phyloP scores from a whole-genome alignment of 2,797 vertebrate species.

The Lepilemur septentrionalis region DNA sequence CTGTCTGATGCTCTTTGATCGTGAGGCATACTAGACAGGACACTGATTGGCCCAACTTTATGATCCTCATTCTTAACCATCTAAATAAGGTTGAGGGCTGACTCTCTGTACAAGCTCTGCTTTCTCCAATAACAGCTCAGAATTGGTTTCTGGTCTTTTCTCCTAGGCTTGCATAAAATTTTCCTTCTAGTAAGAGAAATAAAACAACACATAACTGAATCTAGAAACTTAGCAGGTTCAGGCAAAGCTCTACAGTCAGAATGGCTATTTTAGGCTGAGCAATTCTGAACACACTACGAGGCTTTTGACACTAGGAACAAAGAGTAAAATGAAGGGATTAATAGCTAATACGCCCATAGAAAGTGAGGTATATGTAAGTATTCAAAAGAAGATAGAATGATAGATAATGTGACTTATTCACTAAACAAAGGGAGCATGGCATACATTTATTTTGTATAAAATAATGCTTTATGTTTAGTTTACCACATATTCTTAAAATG shows the following conservation, averaged over 20 bases:
- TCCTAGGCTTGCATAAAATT: background rate
- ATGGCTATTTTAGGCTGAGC: background rate
- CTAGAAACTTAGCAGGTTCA: background rate
- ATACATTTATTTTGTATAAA: background rate
- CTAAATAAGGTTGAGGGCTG: background rate
- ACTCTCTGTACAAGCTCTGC: background rate
- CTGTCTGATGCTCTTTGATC: background rate
- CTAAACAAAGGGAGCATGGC: background rate
- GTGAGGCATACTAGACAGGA: background rate
- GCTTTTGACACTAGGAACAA: background rate
- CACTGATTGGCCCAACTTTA: background rate
- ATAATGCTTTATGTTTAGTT: background rate
- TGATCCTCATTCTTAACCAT: background rate
- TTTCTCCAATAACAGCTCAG: background rate
- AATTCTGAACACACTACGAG: background rate
- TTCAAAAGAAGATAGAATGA: background rate
- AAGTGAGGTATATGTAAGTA: background rate
- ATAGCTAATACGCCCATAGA: background rate
- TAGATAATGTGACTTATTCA: too few species aligned
- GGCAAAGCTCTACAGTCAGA: background rate
- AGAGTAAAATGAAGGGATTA: background rate
- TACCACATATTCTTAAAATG: background rate
- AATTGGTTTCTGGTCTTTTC: slow-evolving; percentile 2
- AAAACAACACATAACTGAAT: background rate
- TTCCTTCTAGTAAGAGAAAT: background rate